Base-by-base conservation (phyloP, 2,888 invertebrate species). In the Chirona hameri region DNA sequence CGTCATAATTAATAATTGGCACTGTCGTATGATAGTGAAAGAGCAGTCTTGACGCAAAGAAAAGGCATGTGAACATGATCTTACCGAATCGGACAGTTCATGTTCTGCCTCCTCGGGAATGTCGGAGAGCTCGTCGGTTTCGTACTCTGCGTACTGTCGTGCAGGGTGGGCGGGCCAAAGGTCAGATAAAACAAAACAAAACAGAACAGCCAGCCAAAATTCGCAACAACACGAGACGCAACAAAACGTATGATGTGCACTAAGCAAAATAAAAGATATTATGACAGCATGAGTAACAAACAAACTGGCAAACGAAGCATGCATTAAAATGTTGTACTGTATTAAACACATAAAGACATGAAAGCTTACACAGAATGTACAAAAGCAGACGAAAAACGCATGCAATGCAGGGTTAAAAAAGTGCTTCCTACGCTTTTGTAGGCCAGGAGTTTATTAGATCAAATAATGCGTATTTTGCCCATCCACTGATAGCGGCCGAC, bases 41-140 rank as follows among this genome's bases (percentile, higher is more conserved):
- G 7, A 39, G 39, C 39, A 39, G 39, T 39, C 39, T 7, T 39
- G 39, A 7, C 39, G 39, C 39, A 2, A 39, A 39, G 2, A 39
- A 7, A 39, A 7, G 39, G 2, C 7, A 39, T 39, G 12, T 12
- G 52, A 52, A 15, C 52, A 18, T 52, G 52, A 48, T 81, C 39
- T 84, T 84, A 84, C 84, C 83, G 83, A 79, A 46, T 84, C 84
- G 5, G 84, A 84, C 31, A 84, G 76, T 18, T 84, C 84, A 5
- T 83, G 82, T 85, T 89, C 89, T 82, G 88, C 88, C 84, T 88
- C 89, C 86, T 89, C 89, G 60, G 88, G 88, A 84, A 89, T 89
- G 86, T 89, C 89, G 55, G 89, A 89, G 81, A 89, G 87, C 86
- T 89, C 89, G 80, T 81, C 65, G 10, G 69, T 65, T 46, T 46